Evolutionary conservation across 2,113 vertebrate species (phyloP).

Genomic region (Orcinus orca): DNA sequence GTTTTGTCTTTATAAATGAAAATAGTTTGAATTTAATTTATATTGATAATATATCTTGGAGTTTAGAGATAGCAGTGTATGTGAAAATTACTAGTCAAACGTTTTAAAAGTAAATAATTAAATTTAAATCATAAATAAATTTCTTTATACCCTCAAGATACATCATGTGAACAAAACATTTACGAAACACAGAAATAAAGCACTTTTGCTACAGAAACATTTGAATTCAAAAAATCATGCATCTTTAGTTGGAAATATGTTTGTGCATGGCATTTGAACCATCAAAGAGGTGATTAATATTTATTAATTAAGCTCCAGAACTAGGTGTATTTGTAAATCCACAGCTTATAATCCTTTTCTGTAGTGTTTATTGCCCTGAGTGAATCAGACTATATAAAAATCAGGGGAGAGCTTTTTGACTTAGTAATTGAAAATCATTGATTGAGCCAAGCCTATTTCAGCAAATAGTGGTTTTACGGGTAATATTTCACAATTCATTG

Average conservation of each 20-base stretch:
- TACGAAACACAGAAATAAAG: neutral
- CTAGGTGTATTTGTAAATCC: neutral
- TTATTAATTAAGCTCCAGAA: neutral
- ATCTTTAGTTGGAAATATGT: neutral
- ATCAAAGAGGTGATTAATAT: neutral
- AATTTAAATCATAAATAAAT: neutral
- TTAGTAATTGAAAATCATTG: constrained; percentile 53
- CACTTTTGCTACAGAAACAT: neutral
- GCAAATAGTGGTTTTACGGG: constrained; percentile 58
- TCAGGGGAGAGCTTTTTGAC: neutral
- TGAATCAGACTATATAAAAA: constrained; percentile 27
- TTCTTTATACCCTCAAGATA: neutral
- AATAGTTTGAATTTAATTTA: neutral
- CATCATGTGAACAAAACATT: neutral
- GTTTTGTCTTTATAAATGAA: neutral
- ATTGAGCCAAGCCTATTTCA: constrained; percentile 44
- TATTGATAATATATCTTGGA: neutral
- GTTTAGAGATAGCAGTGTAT: neutral
- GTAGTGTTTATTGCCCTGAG: neutral
- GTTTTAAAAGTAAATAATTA: neutral
- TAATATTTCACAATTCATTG: constrained; percentile 60
- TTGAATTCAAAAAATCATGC: neutral
- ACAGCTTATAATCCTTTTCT: neutral
- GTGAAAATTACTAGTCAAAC: neutral
- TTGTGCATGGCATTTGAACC: neutral